Evolutionary conservation across 2,113 vertebrate species (phyloP), one percentile per base, ranked within the genome.

Genomic region (Cyanoderma ruficeps): DNA sequence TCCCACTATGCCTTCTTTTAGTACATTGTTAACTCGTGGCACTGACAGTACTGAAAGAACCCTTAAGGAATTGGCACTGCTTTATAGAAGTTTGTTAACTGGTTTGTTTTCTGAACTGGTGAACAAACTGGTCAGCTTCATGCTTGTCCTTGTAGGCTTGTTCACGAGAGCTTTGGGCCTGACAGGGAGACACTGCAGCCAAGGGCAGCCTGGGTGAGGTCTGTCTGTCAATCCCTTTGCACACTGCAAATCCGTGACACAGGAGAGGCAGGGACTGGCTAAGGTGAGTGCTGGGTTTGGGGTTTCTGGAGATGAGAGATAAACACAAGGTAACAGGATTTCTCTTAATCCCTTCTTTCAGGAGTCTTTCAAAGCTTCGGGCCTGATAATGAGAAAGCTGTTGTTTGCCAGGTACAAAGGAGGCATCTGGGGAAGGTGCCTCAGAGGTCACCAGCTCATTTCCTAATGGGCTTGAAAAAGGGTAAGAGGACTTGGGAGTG

Each of bases 391-490:
- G 50, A 88, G 59, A 86, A 82, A 33, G 47, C 72, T 63, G 55
- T 10, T 64, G 22, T 69, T 56, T 69, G 68, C 42, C 50, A 41
- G 25, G 47, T 74, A 39, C 39, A 30, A 61, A 70, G 37, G 35
- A 83, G 49, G 33, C 39, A 78, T 18, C 39, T 89, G 76, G 71
- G 33, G 52, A 88, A 83, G 35, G 76, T 65, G 59, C 21, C n/a
- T 94, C 71, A 65, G 65, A 71, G 76, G 71, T 88, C 50, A 88
- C 25, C 47, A 77, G 67, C 55, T 91, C 46, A 21, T 86, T 85
- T 68, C 37, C 5, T 87, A 60, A 53, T 10, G 42, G 68, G 55
- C n/a, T 88, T 69, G 46, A 30, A 53, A 69, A 72, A 80, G 24
- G 14, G 20, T 49, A 37, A 35, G 13, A 23, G 37, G 53, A 24